Conservation (phyloP, 2,797 vertebrate species). For the Anniella stebbinsi region DNA sequence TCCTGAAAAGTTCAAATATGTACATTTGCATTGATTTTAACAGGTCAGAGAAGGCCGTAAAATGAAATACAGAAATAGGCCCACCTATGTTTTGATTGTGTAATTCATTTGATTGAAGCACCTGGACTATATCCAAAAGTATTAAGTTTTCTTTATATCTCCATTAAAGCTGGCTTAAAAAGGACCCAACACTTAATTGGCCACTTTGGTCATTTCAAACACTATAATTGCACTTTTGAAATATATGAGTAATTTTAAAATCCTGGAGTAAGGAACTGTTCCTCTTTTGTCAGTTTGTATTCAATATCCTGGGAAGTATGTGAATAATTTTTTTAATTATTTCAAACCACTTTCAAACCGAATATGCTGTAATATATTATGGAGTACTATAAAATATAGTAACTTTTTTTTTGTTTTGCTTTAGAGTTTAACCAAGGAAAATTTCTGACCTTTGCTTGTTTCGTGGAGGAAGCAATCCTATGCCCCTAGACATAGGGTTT, state of each 20-base stretch:
- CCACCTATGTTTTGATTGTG: neutral
- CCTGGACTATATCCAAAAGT: conserved; percentile 1
- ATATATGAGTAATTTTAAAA: conserved; percentile 8
- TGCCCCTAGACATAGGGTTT: neutral
- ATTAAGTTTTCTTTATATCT: neutral
- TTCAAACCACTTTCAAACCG: conserved; percentile 19
- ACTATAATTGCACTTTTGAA: neutral
- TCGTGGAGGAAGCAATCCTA: too few relatives aligned
- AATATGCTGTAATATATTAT: conserved; percentile 15
- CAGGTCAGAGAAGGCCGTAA: conserved; percentile 2
- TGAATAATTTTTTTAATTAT: neutral
- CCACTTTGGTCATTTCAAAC: neutral
- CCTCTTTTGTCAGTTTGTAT: neutral
- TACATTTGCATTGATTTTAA: neutral
- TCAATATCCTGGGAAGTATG: neutral
- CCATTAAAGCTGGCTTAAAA: neutral
- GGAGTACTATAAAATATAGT: neutral
- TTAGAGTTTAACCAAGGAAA: conserved; percentile 56
- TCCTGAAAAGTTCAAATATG: neutral
- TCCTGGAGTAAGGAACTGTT: neutral
- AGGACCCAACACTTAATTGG: conserved; percentile 14
- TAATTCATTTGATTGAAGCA: conserved; percentile 23
- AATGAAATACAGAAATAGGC: neutral
- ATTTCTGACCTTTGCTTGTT: conserved; percentile 49
- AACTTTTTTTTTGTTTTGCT: conserved; percentile 63